phyloP scores from a whole-genome alignment of 2,113 vertebrate species.

The Tichodroma muraria region DNA sequence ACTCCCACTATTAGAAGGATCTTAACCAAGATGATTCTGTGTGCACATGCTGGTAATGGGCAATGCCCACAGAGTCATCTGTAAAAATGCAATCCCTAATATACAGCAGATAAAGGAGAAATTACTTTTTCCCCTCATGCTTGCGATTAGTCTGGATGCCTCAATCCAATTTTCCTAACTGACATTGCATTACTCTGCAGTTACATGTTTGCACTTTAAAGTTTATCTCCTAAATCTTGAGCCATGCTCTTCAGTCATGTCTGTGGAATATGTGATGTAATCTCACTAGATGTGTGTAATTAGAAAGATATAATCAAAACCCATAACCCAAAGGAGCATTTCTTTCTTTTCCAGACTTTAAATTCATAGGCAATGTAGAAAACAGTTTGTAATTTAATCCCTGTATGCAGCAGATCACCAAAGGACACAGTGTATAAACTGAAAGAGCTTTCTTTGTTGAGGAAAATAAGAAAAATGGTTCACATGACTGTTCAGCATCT shows the following conservation, averaged over 20 bases:
- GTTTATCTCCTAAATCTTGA: slow-evolving; percentile 60
- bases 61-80: neutral
- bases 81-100: slow-evolving; percentile 12
- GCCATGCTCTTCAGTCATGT: slow-evolving; percentile 44
- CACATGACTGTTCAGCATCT: neutral
- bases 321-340: neutral
- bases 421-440: neutral
- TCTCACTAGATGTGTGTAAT: slow-evolving; percentile 52
- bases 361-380: neutral
- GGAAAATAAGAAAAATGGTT: neutral
- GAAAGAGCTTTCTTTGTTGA: neutral
- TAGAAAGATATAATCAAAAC: slow-evolving; percentile 63
- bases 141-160: neutral
- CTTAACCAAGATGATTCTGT: neutral
- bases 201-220: slow-evolving; percentile 25
- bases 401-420: neutral
- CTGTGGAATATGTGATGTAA: slow-evolving; percentile 66
- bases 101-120: neutral
- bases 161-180: slow-evolving; percentile 24
- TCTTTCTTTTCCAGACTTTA: slow-evolving; percentile 2
- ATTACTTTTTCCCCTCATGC: neutral
- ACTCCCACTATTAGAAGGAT: neutral
- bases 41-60: neutral
- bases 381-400: slow-evolving; percentile 8
- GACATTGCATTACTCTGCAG: slow-evolving; percentile 11